Percentiles rank a stretch among this genome's conserved stretches.
Conservation (phyloP, 2,113 vertebrate genomes). For the Pomatorhinus ruficollis region DNA sequence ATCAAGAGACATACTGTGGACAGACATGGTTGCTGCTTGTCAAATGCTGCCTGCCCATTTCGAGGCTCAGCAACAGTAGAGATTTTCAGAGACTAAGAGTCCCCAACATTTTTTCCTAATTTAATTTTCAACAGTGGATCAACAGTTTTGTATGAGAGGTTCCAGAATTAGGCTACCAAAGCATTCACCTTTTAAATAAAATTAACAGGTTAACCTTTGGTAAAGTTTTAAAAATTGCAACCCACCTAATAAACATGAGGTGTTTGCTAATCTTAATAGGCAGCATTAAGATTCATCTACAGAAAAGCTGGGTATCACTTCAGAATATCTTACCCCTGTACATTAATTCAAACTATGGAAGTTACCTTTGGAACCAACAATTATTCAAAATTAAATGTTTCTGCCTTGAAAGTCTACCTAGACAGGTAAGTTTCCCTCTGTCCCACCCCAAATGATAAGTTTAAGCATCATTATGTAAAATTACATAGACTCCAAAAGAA, state of each 20-base stretch:
- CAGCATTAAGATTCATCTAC: neutral
- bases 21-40: neutral
- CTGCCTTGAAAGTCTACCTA: neutral
- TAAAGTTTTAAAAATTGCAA: neutral
- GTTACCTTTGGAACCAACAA: neutral
- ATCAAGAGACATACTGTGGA: neutral
- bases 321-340: neutral
- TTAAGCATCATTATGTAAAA: neutral
- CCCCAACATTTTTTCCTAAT: neutral
- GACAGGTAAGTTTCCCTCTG: neutral
- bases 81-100: neutral
- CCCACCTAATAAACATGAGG: neutral
- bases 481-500: neutral
- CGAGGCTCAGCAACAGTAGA: neutral
- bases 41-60: neutral
- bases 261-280: neutral
- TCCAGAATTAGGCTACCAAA: neutral
- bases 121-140: neutral
- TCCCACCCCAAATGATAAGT: neutral
- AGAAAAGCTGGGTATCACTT: neutral
- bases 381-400: neutral
- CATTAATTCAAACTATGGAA: neutral
- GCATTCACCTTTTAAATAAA: neutral
- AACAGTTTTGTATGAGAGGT: neutral
- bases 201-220: neutral